These are phyloP conservation scores for Sarcophaga subvicina DNA, from an alignment of 2,888 invertebrate genomes.

Conservation along the genomic window DNA sequence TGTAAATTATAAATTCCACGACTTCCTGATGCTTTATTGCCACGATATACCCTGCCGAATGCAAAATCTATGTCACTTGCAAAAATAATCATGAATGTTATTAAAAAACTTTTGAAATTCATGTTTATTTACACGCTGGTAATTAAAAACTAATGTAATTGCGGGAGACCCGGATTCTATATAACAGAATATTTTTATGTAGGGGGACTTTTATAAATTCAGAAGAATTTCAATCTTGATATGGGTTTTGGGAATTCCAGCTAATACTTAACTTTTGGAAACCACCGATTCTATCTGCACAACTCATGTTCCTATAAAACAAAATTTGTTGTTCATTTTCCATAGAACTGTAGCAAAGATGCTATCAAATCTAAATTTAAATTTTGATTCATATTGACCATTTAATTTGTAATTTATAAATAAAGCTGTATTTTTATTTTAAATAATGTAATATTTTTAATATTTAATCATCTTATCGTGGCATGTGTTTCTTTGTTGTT, in stretches of 20 bases:
- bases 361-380: too few species aligned
- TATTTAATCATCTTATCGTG: too few species aligned
- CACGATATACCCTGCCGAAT: conserved; percentile 15
- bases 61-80: background rate
- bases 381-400: too few species aligned
- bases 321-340: too few species aligned
- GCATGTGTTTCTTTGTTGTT: too few species aligned
- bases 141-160: background rate
- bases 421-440: too few species aligned
- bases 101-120: background rate
- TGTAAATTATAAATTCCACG: conserved; percentile 29
- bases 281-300: too few species aligned
- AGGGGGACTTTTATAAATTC: background rate
- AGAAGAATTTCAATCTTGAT: background rate
- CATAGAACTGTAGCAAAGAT: too few species aligned
- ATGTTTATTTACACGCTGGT: background rate
- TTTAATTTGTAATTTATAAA: too few species aligned
- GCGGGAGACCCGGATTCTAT: background rate
- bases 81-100: background rate
- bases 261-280: too few species aligned
- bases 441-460: too few species aligned
- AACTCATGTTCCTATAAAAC: too few species aligned
- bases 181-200: background rate
- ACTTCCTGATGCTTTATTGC: conserved; percentile 34
- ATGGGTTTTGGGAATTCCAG: background rate